Evolutionary conservation across 2,113 vertebrate species (phyloP).

Genomic region (Glaucidium brasilianum): DNA sequence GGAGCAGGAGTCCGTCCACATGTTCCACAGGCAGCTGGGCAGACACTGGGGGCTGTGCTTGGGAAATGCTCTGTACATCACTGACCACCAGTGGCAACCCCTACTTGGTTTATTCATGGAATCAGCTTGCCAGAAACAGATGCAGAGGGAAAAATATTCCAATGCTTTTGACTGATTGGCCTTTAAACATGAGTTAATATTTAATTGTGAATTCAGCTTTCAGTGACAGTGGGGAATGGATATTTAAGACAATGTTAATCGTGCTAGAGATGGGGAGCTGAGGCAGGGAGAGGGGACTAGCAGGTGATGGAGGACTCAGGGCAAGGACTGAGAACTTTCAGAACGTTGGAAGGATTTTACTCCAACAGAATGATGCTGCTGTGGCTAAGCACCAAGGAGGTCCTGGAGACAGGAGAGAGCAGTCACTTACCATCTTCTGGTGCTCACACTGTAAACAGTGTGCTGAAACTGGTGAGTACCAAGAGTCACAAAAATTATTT

Average conservation of each 20-base stretch:
- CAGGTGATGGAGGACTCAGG: background rate
- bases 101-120: background rate
- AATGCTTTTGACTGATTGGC: background rate
- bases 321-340: background rate
- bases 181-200: background rate
- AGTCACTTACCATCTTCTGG: background rate
- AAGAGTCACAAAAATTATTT: background rate
- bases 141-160: background rate
- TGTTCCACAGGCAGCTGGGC: background rate
- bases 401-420: background rate
- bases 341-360: background rate
- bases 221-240: background rate
- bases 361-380: background rate
- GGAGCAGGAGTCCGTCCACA: background rate
- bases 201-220: slow-evolving; percentile 11
- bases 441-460: background rate
- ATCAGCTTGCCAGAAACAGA: background rate
- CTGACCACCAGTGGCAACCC: background rate
- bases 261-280: background rate
- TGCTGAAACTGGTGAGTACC: background rate
- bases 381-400: background rate
- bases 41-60: background rate
- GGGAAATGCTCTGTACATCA: background rate
- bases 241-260: background rate
- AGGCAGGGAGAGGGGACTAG: background rate